Percentiles rank a stretch among this genome's conserved stretches.
Evolutionary conservation across 2,888 invertebrate species (phyloP).

Genomic region (Rhingia rostrata): DNA sequence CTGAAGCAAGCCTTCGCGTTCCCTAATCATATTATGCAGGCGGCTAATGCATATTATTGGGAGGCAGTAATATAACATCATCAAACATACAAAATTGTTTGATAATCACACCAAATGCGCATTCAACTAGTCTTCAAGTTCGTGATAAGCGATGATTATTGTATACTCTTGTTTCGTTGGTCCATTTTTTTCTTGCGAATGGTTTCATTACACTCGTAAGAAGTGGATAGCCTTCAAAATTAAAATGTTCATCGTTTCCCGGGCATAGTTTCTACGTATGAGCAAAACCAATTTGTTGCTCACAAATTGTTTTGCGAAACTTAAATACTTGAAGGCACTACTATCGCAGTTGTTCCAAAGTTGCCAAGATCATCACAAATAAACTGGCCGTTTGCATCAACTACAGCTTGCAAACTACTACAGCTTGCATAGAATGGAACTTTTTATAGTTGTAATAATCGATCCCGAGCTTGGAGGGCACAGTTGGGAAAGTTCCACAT

Average conservation of each 20-base stretch:
- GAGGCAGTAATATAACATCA: too few relatives aligned
- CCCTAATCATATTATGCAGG: too few relatives aligned
- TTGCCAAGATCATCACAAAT: conserved; percentile 56
- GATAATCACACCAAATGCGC: too few relatives aligned
- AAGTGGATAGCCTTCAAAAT: conserved; percentile 45
- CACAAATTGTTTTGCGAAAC: conserved; percentile 40
- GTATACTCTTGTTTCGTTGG: conserved; percentile 42
- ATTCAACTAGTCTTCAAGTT: not conserved
- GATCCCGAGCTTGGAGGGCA: too few relatives aligned
- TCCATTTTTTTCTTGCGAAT: conserved; percentile 50
- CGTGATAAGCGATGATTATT: not conserved
- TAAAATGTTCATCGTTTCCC: conserved; percentile 28
- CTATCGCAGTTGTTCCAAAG: conserved; percentile 45
- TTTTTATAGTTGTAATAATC: too few relatives aligned
- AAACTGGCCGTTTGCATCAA: conserved; percentile 39
- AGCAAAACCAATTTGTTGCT: conserved; percentile 31
- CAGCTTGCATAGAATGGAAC: conserved; percentile 10
- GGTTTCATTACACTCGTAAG: conserved; percentile 33
- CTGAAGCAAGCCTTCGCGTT: too few relatives aligned
- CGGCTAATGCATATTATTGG: too few relatives aligned
- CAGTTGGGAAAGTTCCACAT: conserved; percentile 39
- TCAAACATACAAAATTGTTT: too few relatives aligned
- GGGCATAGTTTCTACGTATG: conserved; percentile 32
- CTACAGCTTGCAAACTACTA: too few relatives aligned
- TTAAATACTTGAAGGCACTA: conserved; percentile 45